Percentiles rank a stretch among this genome's conserved stretches.
Conservation (phyloP, 2,797 vertebrate genomes). For the Limosa lapponica region DNA sequence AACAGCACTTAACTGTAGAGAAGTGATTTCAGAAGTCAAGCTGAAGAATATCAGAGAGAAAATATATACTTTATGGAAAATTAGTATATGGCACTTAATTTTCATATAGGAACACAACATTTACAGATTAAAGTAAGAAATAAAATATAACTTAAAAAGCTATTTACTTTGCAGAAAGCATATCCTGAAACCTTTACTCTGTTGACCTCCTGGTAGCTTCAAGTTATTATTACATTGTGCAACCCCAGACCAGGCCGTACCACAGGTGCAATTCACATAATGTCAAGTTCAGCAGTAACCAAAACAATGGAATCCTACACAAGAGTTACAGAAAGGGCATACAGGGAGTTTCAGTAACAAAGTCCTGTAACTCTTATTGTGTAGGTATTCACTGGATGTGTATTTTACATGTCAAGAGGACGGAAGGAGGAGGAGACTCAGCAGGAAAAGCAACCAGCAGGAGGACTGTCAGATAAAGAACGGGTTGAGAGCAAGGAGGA, state of each 20-base stretch:
- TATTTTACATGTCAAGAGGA: constrained; percentile 13
- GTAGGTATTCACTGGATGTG: constrained; percentile 4
- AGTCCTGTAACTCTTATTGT: neutral
- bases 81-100: neutral
- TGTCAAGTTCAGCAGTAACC: neutral
- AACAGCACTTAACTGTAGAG: neutral
- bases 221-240: neutral
- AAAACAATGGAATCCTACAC: neutral
- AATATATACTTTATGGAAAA: neutral
- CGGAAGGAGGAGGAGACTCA: constrained; percentile 63
- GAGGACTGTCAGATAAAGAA: constrained; percentile 66
- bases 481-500: constrained; percentile 16
- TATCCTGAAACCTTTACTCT: neutral
- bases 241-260: neutral
- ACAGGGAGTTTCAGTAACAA: neutral
- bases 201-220: neutral
- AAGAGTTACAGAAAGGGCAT: neutral
- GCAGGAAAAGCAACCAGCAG: constrained; percentile 61
- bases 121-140: neutral
- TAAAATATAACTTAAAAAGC: neutral
- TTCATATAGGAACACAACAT: neutral
- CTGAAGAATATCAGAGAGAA: neutral
- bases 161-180: neutral
- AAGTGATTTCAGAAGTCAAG: neutral
- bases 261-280: neutral